Base-by-base conservation (phyloP, 2,888 invertebrate genomes). In the Sthenelais limicola region DNA sequence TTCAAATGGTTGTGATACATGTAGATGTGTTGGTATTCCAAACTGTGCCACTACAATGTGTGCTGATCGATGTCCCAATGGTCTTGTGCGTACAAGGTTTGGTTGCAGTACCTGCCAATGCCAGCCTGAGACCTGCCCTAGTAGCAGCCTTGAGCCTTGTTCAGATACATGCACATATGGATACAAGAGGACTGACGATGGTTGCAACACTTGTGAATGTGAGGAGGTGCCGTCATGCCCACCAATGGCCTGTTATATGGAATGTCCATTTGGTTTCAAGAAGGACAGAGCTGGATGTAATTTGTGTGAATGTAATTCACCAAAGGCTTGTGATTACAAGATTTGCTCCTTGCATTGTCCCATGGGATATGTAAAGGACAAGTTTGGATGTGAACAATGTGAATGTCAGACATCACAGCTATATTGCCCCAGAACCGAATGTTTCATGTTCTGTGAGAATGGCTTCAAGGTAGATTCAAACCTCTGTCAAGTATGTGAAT, bases 41-140 rank as follows among this genome's bases (percentile, higher is more conserved):
- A 26, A 3, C 2, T 35, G 74, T 48, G 30, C 51, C 21, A 1
- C 24, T 9, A n/a, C 28, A 3, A 54, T 18, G 24, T 73, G 73
- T 48, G 15, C 4, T 7, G 47, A 56, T 33, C 15, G 21, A 7
- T 73, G 73, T 43, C 30, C 3, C 2, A 18, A 43, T 35, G 73
- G 73, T 5, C 56, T 73, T 35, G 28, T 28, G 33, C 51, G 33
- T 28, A 56, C 68, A 30, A 26, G 26, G 15, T n/a, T 54, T 52
- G 73, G 73, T 3, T 73, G 73, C 33, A 18, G 49, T 1, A 73
- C 51, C 26, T 73, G 73, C 28, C 26, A 62, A 35, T 73, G 75
- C n/a, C 7, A 21, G 24, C 43, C 30, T 30, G n/a, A 24, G 30
- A n/a, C 24, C 54, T 5, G 32, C n/a, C n/a, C n/a, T n/a, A n/a